A percentile compares a stretch with the other conserved stretches of the same genome.
phyloP scores from a whole-genome alignment of 2,888 invertebrate species.

The Catotricha subobsoleta region DNA sequence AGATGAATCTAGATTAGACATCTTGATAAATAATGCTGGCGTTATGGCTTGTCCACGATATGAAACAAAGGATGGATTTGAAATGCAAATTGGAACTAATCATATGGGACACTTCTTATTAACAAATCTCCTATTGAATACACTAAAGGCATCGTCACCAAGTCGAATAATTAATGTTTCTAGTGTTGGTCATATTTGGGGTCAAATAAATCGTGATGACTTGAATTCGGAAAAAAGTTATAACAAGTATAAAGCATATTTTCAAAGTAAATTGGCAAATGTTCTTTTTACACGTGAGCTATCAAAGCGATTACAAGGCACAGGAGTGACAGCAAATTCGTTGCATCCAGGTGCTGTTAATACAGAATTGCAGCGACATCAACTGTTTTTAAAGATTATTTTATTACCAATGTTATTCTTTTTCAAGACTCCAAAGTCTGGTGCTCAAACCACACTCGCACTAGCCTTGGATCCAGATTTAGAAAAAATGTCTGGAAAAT shows the following conservation, averaged over 20 bases:
- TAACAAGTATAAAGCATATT: slow-evolving; percentile 38
- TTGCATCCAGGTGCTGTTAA: slow-evolving; percentile 70
- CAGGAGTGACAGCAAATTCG: slow-evolving; percentile 58
- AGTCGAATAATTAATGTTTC: slow-evolving; percentile 43
- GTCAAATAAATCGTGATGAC: slow-evolving; percentile 36
- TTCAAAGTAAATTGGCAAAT: slow-evolving; percentile 64
- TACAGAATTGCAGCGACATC: slow-evolving; percentile 56
- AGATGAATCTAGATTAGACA: slow-evolving; percentile 36
- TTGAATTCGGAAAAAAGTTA: slow-evolving; percentile 49
- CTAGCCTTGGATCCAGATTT: slow-evolving; percentile 26
- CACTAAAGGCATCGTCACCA: slow-evolving; percentile 34
- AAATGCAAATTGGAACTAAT: slow-evolving; percentile 47
- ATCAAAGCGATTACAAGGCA: slow-evolving; percentile 36
- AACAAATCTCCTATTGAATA: slow-evolving; percentile 39
- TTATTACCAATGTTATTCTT: not conserved
- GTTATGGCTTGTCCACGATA: slow-evolving; percentile 44
- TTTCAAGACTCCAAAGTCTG: slow-evolving; percentile 15
- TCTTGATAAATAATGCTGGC: slow-evolving; percentile 55
- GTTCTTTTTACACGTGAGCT: slow-evolving; percentile 54
- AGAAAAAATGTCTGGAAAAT: slow-evolving; percentile 20
- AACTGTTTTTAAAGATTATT: not conserved
- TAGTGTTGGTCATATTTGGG: slow-evolving; percentile 35
- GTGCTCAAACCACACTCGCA: slow-evolving; percentile 27
- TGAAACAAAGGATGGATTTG: slow-evolving; percentile 46
- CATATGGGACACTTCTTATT: slow-evolving; percentile 45